Percentiles rank a stretch among this genome's conserved stretches.
These are phyloP conservation scores for Pantherophis guttatus DNA, from an alignment of 2,113 vertebrate species.

Conservation along the genomic window DNA sequence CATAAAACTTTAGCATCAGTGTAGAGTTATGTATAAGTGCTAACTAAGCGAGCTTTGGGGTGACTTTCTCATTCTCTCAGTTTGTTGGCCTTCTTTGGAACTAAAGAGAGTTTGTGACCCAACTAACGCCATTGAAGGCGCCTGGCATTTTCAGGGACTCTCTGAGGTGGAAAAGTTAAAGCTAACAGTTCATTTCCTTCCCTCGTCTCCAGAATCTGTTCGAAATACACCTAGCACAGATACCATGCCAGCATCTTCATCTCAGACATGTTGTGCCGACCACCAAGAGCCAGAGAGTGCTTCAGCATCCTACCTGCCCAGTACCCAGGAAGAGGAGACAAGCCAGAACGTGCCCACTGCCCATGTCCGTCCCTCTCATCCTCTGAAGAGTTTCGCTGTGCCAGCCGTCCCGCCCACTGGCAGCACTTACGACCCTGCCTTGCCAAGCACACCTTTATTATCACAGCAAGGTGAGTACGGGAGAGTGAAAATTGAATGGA, in stretches of 20 bases:
- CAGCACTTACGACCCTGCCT: slow-evolving; percentile 78
- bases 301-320: slow-evolving; percentile 79
- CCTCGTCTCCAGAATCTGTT: slow-evolving; percentile 79
- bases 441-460: slow-evolving; percentile 90
- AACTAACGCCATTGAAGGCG: neutral
- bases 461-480: slow-evolving; percentile 83
- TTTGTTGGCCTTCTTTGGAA: neutral
- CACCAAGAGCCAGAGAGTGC: slow-evolving; percentile 82
- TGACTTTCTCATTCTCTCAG: neutral
- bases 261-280: slow-evolving; percentile 81
- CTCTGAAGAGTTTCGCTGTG: slow-evolving; percentile 94
- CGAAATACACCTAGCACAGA: slow-evolving; percentile 92
- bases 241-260: slow-evolving; percentile 81
- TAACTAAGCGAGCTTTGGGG: neutral
- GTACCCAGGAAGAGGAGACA: slow-evolving; percentile 85
- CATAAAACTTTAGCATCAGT: neutral
- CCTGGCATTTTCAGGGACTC: neutral
- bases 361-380: slow-evolving; percentile 88
- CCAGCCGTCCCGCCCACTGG: slow-evolving; percentile 76
- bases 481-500: no score
- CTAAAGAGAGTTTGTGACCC: neutral
- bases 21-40: neutral
- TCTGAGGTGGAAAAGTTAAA: neutral
- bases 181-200: neutral
- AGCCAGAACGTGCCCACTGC: slow-evolving; percentile 82